phyloP scores from a whole-genome alignment of 2,113 vertebrate species.

The Romanogobio albipinnatus region DNA sequence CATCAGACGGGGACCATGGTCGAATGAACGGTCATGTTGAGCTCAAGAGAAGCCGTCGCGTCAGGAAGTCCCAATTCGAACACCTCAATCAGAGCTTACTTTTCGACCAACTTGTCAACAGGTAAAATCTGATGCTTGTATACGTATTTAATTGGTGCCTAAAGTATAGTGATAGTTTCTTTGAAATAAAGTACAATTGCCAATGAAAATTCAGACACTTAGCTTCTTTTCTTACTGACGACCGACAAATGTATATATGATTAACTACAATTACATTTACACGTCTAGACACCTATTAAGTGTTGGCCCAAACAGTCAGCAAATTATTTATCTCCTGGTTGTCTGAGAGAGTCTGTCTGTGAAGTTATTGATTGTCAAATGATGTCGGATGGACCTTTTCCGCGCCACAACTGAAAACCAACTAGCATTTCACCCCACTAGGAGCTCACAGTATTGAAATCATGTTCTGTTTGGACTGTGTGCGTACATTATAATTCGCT shows the following conservation, averaged over 20 bases:
- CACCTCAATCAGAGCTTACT: constrained; percentile 98
- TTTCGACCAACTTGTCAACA: constrained; percentile 99
- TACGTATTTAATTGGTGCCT: background rate
- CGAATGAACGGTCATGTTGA: constrained; percentile 95
- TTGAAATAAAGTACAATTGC: background rate
- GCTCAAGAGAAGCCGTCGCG: constrained; percentile 93
- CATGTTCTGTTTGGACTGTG: background rate
- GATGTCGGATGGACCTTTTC: background rate
- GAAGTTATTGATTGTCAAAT: background rate
- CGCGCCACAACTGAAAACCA: background rate
- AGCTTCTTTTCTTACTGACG: background rate
- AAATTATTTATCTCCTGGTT: background rate
- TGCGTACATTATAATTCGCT: background rate
- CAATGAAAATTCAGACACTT: background rate
- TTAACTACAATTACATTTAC: background rate
- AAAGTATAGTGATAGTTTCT: background rate
- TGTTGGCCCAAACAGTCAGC: background rate
- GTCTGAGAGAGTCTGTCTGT: background rate
- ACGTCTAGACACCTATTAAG: background rate
- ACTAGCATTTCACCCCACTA: background rate
- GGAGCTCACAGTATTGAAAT: background rate
- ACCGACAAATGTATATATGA: background rate
- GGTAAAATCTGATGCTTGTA: constrained; percentile 69
- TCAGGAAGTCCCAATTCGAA: constrained; percentile 95
- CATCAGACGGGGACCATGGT: constrained; percentile 87